Base-by-base conservation (phyloP, 1,140 invertebrate species). In the Drusus annulatus region DNA sequence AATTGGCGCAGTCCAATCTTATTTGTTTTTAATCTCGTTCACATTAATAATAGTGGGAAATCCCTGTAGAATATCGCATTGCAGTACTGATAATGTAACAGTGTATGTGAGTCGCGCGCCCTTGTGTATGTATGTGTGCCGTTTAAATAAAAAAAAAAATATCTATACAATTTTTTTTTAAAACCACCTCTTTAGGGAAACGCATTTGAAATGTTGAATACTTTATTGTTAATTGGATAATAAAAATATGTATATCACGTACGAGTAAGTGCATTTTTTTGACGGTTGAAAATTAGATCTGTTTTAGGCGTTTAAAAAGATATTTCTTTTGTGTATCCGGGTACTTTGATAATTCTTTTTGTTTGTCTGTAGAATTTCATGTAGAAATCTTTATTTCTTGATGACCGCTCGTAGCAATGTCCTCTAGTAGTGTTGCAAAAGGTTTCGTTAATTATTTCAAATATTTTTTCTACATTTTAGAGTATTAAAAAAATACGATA, bases 31-130 rank as follows among this genome's bases (percentile, higher is more conserved):
- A 60, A 21, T 23, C 19, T 60, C 17, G 56, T 60, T 60, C 56
- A 60, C 56, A 60, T 60, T 60, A 60, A 60, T 60, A 23, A 60
- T 60, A 60, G 56, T 13, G 17, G 56, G 56, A 21, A 13, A 60
- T 60, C 23, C 56, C 56, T 75, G 25, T 74, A 25, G 23, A 74
- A 74, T 75, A 56, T 75, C 54, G 71, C 71, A 58, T 75, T 58
- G 71, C 71, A 56, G 71, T 75, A 75, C 71, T 75, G 71, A 75
- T 75, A 75, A 75, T 75, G 25, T 75, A 75, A 28, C 19, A 31
- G 71, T 75, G 25, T 54, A 3, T 36, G 71, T 58, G 15, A 17
- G 52, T 23, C 19, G 52, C 15, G 51, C 25, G 51, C 54, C 25
- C 4, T 51, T 31, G 51, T 75, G 25, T 50, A n/a, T 71, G 68